phyloP scores from a whole-genome alignment of 2,797 vertebrate species.

The Bovichtus variegatus region DNA sequence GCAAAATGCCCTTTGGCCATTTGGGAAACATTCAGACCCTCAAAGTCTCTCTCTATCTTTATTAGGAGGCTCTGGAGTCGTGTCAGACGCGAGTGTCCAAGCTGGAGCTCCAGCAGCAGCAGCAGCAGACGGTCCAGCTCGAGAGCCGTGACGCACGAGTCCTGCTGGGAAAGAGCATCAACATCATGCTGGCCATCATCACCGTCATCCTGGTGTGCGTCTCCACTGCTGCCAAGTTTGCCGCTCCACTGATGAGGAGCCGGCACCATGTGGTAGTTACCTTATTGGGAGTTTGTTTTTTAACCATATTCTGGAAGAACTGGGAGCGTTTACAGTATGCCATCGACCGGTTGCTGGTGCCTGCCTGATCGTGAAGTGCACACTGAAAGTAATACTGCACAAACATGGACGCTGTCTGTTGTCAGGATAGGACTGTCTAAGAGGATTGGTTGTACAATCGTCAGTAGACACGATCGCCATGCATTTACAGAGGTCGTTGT shows the following conservation, averaged over 20 bases:
- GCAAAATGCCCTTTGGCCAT: constrained; percentile 15
- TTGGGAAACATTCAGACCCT: background rate
- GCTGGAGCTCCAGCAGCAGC: constrained; percentile 94
- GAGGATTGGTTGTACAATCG: constrained; percentile 83
- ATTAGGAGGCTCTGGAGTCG: constrained; percentile 95
- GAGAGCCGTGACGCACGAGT: constrained; percentile 92
- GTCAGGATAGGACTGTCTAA: constrained; percentile 49
- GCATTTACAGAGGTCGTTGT: constrained; percentile 36
- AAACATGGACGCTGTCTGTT: constrained; percentile 28
- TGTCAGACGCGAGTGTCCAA: constrained; percentile 96
- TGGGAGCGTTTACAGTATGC: constrained; percentile 89
- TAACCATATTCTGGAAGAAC: constrained; percentile 95
- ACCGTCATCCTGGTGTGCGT: constrained; percentile 97
- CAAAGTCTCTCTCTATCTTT: background rate
- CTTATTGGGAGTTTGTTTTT: constrained; percentile 87
- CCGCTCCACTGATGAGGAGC: constrained; percentile 93
- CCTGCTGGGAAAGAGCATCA: constrained; percentile 96
- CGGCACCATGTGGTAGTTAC: constrained; percentile 91
- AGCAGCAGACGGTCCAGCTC: constrained; percentile 95
- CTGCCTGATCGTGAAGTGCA: constrained; percentile 80
- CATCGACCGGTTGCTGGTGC: constrained; percentile 87
- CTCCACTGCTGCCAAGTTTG: constrained; percentile 95
- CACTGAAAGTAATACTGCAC: constrained; percentile 9
- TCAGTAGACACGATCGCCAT: constrained; percentile 48
- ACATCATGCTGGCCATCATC: constrained; percentile 95